Conservation (phyloP, 2,113 vertebrate genomes). For the Procavia capensis region DNA sequence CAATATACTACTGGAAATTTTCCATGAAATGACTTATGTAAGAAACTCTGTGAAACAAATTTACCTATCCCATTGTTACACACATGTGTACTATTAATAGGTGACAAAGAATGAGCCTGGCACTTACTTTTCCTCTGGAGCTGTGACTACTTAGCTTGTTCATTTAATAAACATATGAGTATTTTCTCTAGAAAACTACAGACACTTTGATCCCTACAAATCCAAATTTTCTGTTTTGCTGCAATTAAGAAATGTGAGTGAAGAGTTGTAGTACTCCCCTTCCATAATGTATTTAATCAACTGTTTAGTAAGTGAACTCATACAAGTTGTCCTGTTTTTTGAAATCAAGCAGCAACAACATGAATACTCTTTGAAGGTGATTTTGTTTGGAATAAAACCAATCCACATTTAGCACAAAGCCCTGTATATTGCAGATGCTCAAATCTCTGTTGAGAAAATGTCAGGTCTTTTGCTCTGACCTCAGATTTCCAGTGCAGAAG, state of each 20-base stretch:
- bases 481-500: neutral
- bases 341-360: neutral
- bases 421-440: neutral
- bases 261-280: neutral
- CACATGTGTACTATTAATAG: neutral
- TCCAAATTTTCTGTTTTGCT: neutral
- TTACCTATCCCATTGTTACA: constrained; percentile 39
- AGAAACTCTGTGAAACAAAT: constrained; percentile 42
- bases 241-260: neutral
- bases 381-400: neutral
- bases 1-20: constrained; percentile 5
- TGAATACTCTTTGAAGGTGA: neutral
- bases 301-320: neutral
- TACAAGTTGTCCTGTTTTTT: neutral
- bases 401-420: neutral
- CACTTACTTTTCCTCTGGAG: constrained; percentile 15
- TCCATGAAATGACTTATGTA: constrained; percentile 1
- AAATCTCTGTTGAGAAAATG: neutral
- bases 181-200: neutral
- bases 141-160: neutral
- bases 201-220: neutral
- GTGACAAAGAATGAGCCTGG: constrained; percentile 12
- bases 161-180: constrained; percentile 32
- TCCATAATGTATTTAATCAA: neutral
- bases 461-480: neutral